Percentiles rank a stretch among this genome's conserved stretches.
These are phyloP conservation scores for Rhynchonema sp. DNA, from an alignment of 2,888 invertebrate genomes.

Conservation along the genomic window DNA sequence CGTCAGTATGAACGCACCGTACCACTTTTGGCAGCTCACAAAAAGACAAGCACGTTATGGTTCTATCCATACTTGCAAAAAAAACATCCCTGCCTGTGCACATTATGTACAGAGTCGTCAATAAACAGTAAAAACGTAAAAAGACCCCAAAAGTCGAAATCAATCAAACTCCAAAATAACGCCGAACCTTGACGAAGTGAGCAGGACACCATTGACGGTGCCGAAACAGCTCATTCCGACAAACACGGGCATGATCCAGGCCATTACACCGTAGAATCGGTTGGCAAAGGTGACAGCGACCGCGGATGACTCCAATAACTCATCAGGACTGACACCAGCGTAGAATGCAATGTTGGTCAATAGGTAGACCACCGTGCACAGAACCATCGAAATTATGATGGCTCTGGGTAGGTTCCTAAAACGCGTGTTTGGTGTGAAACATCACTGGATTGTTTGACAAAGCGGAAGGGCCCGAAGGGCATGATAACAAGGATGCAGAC, in stretches of 20 bases:
- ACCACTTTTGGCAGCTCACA: no score
- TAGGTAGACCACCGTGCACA: constrained; percentile 85
- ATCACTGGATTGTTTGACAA: no score
- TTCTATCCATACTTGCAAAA: no score
- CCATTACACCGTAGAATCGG: constrained; percentile 65
- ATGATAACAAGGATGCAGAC: no score
- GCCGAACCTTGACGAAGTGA: constrained; percentile 60
- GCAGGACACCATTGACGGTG: constrained; percentile 79
- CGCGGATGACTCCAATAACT: constrained; percentile 73
- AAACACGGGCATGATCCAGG: constrained; percentile 84
- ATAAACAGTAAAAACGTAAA: background rate
- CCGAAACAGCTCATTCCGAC: constrained; percentile 89
- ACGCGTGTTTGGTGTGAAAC: no score
- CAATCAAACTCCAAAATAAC: no score
- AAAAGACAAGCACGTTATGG: no score
- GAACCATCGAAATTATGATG: constrained; percentile 73
- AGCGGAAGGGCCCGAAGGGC: no score
- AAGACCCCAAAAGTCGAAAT: constrained; percentile 1
- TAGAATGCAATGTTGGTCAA: constrained; percentile 87
- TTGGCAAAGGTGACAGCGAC: constrained; percentile 86
- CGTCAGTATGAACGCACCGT: no score
- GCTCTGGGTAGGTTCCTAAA: constrained; percentile 74
- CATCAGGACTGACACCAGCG: constrained; percentile 69
- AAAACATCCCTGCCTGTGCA: no score
- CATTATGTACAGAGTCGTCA: no score